These are phyloP conservation scores for Gymnocypris eckloni DNA, from an alignment of 2,797 vertebrate species.

Conservation along the genomic window DNA sequence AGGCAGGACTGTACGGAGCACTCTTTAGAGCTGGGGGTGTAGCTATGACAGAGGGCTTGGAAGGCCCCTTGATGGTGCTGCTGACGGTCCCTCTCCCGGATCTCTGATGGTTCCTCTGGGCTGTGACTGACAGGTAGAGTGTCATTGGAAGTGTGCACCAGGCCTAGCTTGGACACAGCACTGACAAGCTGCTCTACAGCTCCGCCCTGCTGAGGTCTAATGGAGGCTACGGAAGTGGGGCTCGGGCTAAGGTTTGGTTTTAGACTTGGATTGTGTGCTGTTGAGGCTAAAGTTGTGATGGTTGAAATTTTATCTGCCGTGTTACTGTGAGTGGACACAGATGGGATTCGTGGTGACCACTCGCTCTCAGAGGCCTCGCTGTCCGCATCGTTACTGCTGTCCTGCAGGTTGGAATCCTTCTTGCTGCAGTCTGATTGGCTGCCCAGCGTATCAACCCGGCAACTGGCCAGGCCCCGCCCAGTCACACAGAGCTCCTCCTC, in stretches of 20 bases:
- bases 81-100: constrained; percentile 68
- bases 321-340: constrained; percentile 59
- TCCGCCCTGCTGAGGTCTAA: constrained; percentile 67
- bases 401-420: constrained; percentile 84
- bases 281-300: neutral
- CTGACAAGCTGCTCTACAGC: constrained; percentile 79
- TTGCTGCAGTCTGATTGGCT: constrained; percentile 91
- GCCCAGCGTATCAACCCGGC: constrained; percentile 71
- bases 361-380: constrained; percentile 94
- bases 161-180: constrained; percentile 82
- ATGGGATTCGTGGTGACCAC: constrained; percentile 71
- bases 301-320: constrained; percentile 53
- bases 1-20: constrained; percentile 98
- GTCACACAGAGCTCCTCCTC: constrained; percentile 74
- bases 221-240: constrained; percentile 46
- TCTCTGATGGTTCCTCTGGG: constrained; percentile 70
- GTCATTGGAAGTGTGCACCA: constrained; percentile 73
- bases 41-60: constrained; percentile 93
- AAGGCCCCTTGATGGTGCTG: constrained; percentile 87
- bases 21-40: constrained; percentile 92
- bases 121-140: constrained; percentile 57
- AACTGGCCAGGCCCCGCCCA: constrained; percentile 64
- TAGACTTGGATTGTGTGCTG: constrained; percentile 12
- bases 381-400: constrained; percentile 94
- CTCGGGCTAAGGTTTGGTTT: constrained; percentile 67